phyloP scores from a whole-genome alignment of 2,113 vertebrate species.

The Carassius auratus region DNA sequence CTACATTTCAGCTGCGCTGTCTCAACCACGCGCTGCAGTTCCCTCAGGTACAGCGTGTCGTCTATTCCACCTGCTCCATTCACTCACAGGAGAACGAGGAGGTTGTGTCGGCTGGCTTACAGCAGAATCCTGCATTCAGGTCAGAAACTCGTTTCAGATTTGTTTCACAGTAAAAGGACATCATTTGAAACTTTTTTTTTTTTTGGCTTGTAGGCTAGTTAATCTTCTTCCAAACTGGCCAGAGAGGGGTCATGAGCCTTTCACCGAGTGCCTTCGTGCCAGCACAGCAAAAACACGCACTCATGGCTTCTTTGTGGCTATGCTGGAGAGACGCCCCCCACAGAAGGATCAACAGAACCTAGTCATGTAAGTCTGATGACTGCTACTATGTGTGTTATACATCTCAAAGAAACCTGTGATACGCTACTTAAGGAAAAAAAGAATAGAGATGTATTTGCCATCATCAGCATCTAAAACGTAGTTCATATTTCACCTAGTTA shows the following conservation, averaged over 20 bases:
- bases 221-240: constrained; percentile 83
- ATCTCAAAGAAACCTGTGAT: neutral
- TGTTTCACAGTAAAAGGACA: neutral
- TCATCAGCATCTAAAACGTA: neutral
- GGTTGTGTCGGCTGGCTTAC: constrained; percentile 78
- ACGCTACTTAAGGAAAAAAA: neutral
- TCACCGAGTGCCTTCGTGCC: constrained; percentile 87
- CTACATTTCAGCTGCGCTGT: constrained; percentile 84
- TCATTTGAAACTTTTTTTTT: neutral
- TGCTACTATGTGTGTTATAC: neutral
- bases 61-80: constrained; percentile 94
- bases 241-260: constrained; percentile 79
- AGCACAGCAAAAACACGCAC: constrained; percentile 80
- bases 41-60: constrained; percentile 80
- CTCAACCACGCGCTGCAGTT: constrained; percentile 85
- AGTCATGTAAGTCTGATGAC: neutral
- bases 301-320: constrained; percentile 89
- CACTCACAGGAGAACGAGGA: constrained; percentile 91
- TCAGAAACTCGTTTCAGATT: constrained; percentile 55
- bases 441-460: neutral
- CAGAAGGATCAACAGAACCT: constrained; percentile 16
- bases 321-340: constrained; percentile 78
- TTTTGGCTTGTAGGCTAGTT: constrained; percentile 74
- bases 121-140: constrained; percentile 81
- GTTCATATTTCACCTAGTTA: neutral